These are phyloP conservation scores for Falco rusticolus DNA, from an alignment of 2,797 vertebrate genomes.

Conservation along the genomic window DNA sequence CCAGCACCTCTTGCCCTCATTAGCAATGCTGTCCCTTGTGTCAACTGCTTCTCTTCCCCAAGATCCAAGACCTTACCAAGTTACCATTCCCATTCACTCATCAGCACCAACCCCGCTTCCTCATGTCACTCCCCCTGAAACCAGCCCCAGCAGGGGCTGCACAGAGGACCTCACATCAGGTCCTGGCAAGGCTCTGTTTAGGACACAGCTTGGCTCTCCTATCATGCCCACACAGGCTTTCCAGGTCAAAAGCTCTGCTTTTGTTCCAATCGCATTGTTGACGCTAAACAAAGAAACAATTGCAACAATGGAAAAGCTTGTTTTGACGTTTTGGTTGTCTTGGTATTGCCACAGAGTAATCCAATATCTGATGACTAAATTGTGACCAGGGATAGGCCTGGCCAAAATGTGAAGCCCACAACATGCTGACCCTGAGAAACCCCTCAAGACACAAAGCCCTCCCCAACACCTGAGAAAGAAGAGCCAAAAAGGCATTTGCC, in stretches of 20 bases:
- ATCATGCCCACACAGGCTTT: fast-evolving
- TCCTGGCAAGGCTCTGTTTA: neutral
- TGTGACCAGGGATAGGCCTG: neutral
- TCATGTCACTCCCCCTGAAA: neutral
- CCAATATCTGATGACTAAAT: neutral
- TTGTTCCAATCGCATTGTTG: neutral
- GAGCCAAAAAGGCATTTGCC: neutral
- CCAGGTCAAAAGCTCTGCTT: neutral
- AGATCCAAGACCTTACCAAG: neutral
- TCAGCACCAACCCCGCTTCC: neutral
- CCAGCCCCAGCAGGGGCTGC: neutral
- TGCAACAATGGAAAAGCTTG: neutral
- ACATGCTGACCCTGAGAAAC: neutral
- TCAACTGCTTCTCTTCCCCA: fast-evolving
- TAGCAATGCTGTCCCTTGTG: neutral
- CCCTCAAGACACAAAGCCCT: neutral
- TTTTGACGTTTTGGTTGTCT: neutral
- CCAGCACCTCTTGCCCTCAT: neutral
- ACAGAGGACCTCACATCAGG: neutral
- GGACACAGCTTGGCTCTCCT: neutral
- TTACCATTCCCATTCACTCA: neutral
- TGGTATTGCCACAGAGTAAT: neutral
- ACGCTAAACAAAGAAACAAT: neutral
- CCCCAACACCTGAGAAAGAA: neutral
- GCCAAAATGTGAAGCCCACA: fast-evolving